phyloP scores from a whole-genome alignment of 2,797 vertebrate species.

The Acanthurus leucopareius region DNA sequence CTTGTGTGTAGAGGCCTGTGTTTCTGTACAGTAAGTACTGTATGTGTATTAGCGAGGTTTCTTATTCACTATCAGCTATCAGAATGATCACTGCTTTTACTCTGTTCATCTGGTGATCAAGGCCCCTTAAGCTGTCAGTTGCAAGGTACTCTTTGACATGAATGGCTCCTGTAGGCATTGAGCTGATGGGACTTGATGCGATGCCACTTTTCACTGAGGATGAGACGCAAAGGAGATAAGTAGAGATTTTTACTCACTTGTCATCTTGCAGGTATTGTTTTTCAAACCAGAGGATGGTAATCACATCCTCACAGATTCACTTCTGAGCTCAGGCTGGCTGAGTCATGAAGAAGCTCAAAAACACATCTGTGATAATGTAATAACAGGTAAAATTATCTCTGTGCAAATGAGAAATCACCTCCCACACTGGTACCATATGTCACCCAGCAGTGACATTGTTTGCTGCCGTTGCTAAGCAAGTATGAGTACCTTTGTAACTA shows the following conservation, averaged over 20 bases:
- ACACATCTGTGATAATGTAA: neutral
- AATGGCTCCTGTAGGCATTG: slow-evolving; percentile 53
- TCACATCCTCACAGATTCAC: slow-evolving; percentile 20
- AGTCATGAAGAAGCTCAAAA: slow-evolving; percentile 36
- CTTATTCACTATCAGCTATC: slow-evolving; percentile 28
- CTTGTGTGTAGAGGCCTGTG: neutral
- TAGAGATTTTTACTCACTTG: slow-evolving; percentile 48
- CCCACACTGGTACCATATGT: slow-evolving; percentile 29
- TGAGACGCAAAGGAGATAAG: slow-evolving; percentile 54
- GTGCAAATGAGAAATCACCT: slow-evolving; percentile 26
- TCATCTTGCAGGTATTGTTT: slow-evolving; percentile 50
- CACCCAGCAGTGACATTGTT: slow-evolving; percentile 14
- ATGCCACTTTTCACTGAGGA: slow-evolving; percentile 46
- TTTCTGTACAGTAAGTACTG: neutral
- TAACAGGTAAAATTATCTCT: slow-evolving; percentile 20
- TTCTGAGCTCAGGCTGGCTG: slow-evolving; percentile 15
- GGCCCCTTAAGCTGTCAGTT: slow-evolving; percentile 52
- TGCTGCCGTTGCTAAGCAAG: slow-evolving; percentile 15
- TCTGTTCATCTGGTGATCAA: slow-evolving; percentile 46
- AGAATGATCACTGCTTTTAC: slow-evolving; percentile 31
- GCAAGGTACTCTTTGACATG: slow-evolving; percentile 48
- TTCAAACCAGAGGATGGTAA: slow-evolving; percentile 43
- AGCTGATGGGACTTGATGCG: slow-evolving; percentile 51
- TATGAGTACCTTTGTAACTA: neutral
- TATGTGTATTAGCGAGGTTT: slow-evolving; percentile 1